Evolutionary conservation across 2,113 vertebrate species (phyloP).

Genomic region (Aldabrachelys gigantea): DNA sequence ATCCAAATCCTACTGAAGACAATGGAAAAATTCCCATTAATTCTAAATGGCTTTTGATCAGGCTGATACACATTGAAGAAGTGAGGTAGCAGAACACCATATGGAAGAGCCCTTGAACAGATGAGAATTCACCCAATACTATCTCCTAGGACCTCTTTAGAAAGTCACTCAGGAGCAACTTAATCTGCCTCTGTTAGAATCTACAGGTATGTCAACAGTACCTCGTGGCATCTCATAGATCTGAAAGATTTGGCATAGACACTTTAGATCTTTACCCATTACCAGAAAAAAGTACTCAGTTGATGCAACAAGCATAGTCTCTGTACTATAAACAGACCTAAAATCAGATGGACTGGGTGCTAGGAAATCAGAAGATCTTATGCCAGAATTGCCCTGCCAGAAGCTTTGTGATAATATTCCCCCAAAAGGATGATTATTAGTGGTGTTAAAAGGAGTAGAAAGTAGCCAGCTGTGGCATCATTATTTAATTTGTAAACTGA

Average conservation of each 20-base stretch:
- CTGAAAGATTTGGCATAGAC: not conserved
- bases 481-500: not conserved
- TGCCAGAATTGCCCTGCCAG: not conserved
- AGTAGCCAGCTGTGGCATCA: fast-evolving
- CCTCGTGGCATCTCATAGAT: not conserved
- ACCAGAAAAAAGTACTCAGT: not conserved
- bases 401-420: not conserved
- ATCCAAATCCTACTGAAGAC: slow-evolving; percentile 12
- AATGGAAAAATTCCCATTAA: not conserved
- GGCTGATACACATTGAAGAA: not conserved
- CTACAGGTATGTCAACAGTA: not conserved
- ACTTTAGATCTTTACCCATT: not conserved
- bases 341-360: not conserved
- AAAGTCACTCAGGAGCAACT: not conserved
- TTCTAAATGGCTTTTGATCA: slow-evolving; percentile 16
- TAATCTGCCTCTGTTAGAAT: not conserved
- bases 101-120: not conserved
- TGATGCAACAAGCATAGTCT: not conserved
- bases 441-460: not conserved
- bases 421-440: not conserved
- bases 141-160: not conserved
- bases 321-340: not conserved
- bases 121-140: not conserved
- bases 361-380: not conserved
- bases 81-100: not conserved